These are phyloP conservation scores for Prochilodus magdalenae DNA, from an alignment of 2,113 vertebrate genomes.

Conservation along the genomic window DNA sequence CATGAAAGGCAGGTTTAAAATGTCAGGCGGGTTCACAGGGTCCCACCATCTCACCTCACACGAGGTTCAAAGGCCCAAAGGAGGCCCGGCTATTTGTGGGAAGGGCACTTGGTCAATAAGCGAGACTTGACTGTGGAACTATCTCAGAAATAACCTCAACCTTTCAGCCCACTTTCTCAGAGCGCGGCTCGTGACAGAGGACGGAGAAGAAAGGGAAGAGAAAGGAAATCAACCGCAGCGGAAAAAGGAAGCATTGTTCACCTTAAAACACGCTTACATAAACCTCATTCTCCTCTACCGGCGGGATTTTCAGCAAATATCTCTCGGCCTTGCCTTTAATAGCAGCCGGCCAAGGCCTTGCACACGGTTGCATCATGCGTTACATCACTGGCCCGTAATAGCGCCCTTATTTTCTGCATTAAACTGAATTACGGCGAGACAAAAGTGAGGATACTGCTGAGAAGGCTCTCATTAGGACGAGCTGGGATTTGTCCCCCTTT, in stretches of 20 bases:
- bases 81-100: slow-evolving; percentile 20
- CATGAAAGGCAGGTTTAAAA: slow-evolving; percentile 45
- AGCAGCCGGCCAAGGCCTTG: slow-evolving; percentile 55
- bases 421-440: slow-evolving; percentile 44
- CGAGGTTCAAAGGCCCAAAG: neutral
- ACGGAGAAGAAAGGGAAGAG: neutral
- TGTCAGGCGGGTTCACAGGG: slow-evolving; percentile 11
- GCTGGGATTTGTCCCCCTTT: neutral
- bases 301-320: slow-evolving; percentile 50
- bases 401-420: slow-evolving; percentile 46
- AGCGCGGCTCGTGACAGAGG: neutral
- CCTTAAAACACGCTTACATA: slow-evolving; percentile 40
- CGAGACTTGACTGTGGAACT: neutral
- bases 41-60: slow-evolving; percentile 6
- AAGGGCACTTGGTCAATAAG: slow-evolving; percentile 17
- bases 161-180: neutral
- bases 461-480: slow-evolving; percentile 39
- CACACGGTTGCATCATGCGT: slow-evolving; percentile 62
- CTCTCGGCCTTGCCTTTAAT: slow-evolving; percentile 48
- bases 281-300: slow-evolving; percentile 42
- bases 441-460: slow-evolving; percentile 27
- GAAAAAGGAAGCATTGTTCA: slow-evolving; percentile 18
- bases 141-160: slow-evolving; percentile 1
- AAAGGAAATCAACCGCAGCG: neutral
- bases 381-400: slow-evolving; percentile 57